Percentiles rank a stretch among this genome's conserved stretches.
Conservation (phyloP, 2,113 vertebrate genomes). For the Recurvirostra avosetta region DNA sequence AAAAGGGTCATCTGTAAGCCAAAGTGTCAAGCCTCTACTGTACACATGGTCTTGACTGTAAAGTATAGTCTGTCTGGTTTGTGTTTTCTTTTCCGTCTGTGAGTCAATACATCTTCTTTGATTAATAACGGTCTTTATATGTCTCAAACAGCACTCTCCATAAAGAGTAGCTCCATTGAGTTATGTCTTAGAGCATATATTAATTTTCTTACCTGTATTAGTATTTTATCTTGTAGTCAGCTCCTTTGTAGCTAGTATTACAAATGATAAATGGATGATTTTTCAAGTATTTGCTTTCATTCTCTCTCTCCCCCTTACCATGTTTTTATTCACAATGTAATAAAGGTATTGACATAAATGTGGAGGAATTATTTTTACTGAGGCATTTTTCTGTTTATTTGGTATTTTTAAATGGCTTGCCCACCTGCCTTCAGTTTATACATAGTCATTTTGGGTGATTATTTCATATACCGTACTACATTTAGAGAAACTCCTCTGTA, state of each 20-base stretch:
- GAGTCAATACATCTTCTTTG: neutral
- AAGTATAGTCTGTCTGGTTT: neutral
- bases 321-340: neutral
- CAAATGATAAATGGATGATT: neutral
- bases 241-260: neutral
- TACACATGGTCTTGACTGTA: neutral
- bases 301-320: neutral
- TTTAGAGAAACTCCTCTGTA: slow-evolving; percentile 52
- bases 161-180: neutral
- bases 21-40: neutral
- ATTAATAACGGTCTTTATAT: neutral
- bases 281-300: neutral
- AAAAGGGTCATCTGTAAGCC: neutral
- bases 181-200: neutral
- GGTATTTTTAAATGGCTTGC: slow-evolving; percentile 50
- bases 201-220: neutral
- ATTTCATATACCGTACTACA: slow-evolving; percentile 56
- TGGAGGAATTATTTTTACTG: neutral
- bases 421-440: slow-evolving; percentile 38
- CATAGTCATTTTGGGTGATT: slow-evolving; percentile 50
- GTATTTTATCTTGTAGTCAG: neutral
- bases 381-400: slow-evolving; percentile 11
- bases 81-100: neutral
- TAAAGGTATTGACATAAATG: neutral
- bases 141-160: neutral